Evolutionary conservation across 1,140 invertebrate species (phyloP).

Genomic region (Papilio helenus): DNA sequence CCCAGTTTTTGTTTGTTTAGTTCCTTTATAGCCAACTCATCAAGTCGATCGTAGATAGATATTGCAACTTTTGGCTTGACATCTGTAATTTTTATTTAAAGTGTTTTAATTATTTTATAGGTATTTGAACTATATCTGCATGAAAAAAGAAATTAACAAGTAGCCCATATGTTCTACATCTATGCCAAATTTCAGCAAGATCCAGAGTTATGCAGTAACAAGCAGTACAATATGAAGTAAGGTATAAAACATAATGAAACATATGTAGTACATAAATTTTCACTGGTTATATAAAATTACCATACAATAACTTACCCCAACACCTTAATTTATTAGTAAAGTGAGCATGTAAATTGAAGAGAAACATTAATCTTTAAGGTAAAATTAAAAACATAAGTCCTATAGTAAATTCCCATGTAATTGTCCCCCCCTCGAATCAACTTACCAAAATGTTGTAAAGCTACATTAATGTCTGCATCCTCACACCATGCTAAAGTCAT

Average conservation of each 20-base stretch:
- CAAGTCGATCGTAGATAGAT: conserved; percentile 64
- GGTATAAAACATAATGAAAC: conserved; percentile 32
- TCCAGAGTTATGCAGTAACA: too few species aligned
- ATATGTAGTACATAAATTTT: background rate
- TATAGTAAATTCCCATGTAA: background rate
- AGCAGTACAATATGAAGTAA: too few species aligned
- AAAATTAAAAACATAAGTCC: background rate
- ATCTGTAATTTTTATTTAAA: conserved; percentile 54
- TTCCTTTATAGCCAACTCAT: conserved; percentile 63
- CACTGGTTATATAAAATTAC: conserved; percentile 28
- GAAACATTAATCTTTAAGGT: conserved; percentile 23
- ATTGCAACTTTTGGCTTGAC: conserved; percentile 65
- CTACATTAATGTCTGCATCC: conserved; percentile 61
- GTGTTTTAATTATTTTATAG: conserved; percentile 30
- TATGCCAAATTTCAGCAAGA: too few species aligned
- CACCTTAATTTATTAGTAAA: conserved; percentile 38
- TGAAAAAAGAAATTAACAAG: too few species aligned
- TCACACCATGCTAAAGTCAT: conserved; percentile 74
- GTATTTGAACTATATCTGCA: conserved; percentile 5
- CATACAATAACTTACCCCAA: conserved; percentile 24
- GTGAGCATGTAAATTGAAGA: conserved; percentile 50
- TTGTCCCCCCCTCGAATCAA: background rate
- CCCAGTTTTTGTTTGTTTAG: conserved; percentile 57
- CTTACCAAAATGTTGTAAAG: conserved; percentile 70
- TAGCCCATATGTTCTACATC: too few species aligned